phyloP scores from a whole-genome alignment of 2,797 vertebrate genomes.

The Garrulus glandarius region DNA sequence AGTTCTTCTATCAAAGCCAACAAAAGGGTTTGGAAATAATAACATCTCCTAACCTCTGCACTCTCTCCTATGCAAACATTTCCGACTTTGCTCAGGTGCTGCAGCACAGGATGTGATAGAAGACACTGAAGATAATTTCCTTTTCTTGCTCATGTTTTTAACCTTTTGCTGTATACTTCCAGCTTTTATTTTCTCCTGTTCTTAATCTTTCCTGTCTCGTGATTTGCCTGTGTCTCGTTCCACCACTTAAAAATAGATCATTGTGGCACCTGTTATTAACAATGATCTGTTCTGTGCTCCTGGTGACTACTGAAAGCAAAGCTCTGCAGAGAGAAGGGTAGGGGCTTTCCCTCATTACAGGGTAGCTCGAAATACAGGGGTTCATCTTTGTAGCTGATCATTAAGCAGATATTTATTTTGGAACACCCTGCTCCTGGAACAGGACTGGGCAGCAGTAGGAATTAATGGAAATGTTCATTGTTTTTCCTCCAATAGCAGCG shows the following conservation, averaged over 20 bases:
- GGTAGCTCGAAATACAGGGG: neutral
- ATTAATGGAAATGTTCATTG: neutral
- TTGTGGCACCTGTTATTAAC: constrained; percentile 30
- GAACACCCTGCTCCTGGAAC: neutral
- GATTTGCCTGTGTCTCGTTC: neutral
- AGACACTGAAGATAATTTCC: constrained; percentile 15
- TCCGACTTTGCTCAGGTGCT: neutral
- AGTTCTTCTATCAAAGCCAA: neutral
- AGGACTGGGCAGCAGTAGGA: neutral
- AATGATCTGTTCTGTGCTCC: neutral
- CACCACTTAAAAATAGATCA: constrained; percentile 33
- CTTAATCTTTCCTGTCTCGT: constrained; percentile 35
- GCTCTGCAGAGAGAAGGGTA: neutral
- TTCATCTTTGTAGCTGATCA: neutral
- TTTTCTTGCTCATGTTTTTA: constrained; percentile 33
- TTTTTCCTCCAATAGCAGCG: neutral
- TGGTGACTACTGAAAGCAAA: neutral
- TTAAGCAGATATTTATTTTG: neutral
- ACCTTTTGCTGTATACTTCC: neutral
- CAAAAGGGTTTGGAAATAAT: neutral
- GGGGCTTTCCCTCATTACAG: neutral
- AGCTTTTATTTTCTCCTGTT: constrained; percentile 24
- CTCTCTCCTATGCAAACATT: neutral
- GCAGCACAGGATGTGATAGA: neutral
- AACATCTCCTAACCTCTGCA: neutral